Percentiles rank a stretch among this genome's conserved stretches.
Conservation (phyloP, 2,888 invertebrate species). For the Terebella lapidaria region DNA sequence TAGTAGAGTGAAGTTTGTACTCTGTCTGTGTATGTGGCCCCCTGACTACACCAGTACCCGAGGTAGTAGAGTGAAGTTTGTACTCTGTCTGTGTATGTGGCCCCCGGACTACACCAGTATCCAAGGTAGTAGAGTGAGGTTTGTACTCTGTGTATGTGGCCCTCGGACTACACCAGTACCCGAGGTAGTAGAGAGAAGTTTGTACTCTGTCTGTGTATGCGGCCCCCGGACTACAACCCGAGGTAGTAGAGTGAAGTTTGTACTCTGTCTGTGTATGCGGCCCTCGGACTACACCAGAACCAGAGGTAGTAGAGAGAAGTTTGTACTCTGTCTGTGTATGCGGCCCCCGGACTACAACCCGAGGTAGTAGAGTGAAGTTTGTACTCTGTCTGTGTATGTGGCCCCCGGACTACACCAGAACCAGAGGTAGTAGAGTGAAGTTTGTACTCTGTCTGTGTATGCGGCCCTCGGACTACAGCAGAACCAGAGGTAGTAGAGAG, state of each 20-base stretch:
- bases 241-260: too few species aligned
- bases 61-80: too few species aligned
- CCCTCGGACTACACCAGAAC: slow-evolving; percentile 59
- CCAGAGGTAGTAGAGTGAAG: slow-evolving; percentile 75
- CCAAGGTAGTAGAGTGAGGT: not conserved
- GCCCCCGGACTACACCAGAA: too few species aligned
- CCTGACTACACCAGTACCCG: too few species aligned
- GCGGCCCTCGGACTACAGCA: slow-evolving; percentile 61
- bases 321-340: not conserved
- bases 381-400: too few species aligned
- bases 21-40: slow-evolving; percentile 69
- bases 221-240: too few species aligned
- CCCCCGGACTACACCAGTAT: slow-evolving; percentile 59
- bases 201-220: too few species aligned
- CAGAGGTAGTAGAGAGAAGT: slow-evolving; percentile 1
- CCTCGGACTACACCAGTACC: not conserved
- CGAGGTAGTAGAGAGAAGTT: too few species aligned
- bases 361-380: not conserved
- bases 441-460: slow-evolving; percentile 78
- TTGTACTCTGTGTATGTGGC: not conserved
- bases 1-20: not conserved
- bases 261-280: slow-evolving; percentile 71
- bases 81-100: slow-evolving; percentile 71
- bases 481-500: not conserved
- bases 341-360: slow-evolving; percentile 29